Evolutionary conservation across 2,113 vertebrate species (phyloP), one percentile per base, ranked within the genome.

Genomic region (Sarotherodon lohbergeri): DNA sequence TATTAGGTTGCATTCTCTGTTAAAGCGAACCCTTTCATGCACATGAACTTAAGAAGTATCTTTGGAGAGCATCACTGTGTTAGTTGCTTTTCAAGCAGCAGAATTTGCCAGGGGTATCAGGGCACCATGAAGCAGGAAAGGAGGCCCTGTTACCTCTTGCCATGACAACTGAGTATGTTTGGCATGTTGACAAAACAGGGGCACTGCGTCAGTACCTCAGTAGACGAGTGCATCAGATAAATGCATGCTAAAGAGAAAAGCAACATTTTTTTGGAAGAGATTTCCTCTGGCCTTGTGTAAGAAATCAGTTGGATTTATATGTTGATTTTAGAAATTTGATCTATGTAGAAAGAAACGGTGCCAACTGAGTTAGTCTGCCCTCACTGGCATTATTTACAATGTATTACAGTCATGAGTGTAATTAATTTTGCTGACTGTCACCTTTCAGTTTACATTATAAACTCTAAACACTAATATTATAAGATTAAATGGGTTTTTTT

Each of bases 391-490:
- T 87, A 89, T 92, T 92, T 84, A 93, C 93, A 88, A 93, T 92
- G 90, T 81, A 94, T 92, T 34, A 92, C 80, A 92, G 88, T 93
- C 86, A 92, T 68, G 88, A 87, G 92, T 88, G 76, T 50, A 34
- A 90, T 88, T 85, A 11, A 84, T 90, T 87, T 79, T 24, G 86
- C 48, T 43, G 34, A 79, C 19, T 34, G 48, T 79, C 34, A 57
- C 14, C 48, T 82, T 63, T 88, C 29, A 54, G 29, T 36, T 63
- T 85, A 78, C 86, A 52, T 36, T 13, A 68, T 10, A 78, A 34
- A 90, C 41, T 46, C 79, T 54, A 3, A 10, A 89, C 39, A 85
- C 19, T 27, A 59, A 57, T 41, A 78, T 84, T 32, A 57, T 24
- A 6, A 80, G 14, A 84, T 22, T 71, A 19, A 48, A 82, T 17